phyloP scores from a whole-genome alignment of 2,888 invertebrate genomes.

The Rotaria magnacalcarata region DNA sequence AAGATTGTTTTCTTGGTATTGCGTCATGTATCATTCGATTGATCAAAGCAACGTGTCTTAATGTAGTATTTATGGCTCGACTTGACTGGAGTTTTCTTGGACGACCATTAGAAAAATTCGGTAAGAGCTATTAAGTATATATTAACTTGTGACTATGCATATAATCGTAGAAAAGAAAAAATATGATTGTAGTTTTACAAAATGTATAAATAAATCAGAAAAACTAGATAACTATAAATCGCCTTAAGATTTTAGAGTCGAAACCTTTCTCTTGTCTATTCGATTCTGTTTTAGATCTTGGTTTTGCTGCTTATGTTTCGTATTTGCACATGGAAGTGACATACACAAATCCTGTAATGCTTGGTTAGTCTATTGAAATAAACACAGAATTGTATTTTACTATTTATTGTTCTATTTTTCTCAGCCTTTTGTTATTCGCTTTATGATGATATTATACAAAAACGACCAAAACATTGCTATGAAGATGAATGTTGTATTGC shows the following conservation, averaged over 20 bases:
- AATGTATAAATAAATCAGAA: too few relatives aligned
- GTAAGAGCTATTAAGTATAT: neutral
- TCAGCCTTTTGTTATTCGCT: conserved; percentile 21
- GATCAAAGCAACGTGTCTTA: conserved; percentile 12
- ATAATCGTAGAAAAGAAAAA: too few relatives aligned
- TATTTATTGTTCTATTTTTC: neutral
- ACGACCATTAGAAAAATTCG: conserved; percentile 26
- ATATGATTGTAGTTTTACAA: too few relatives aligned
- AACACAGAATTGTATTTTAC: neutral
- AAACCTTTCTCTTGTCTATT: too few relatives aligned
- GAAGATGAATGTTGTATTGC: conserved; percentile 34
- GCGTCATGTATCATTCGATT: conserved; percentile 30
- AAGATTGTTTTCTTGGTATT: conserved; percentile 39
- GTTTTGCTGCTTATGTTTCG: conserved; percentile 19
- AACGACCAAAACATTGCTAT: neutral
- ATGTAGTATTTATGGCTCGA: conserved; percentile 31
- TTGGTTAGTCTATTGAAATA: neutral
- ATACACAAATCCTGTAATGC: conserved; percentile 30
- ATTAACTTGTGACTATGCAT: too few relatives aligned
- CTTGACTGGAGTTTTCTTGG: conserved; percentile 36
- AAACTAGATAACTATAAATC: too few relatives aligned
- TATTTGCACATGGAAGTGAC: conserved; percentile 37
- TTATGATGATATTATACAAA: neutral
- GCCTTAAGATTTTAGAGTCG: too few relatives aligned
- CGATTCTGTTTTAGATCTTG: neutral